phyloP scores from a whole-genome alignment of 2,113 vertebrate species.

The Plecturocebus donacophilus region DNA sequence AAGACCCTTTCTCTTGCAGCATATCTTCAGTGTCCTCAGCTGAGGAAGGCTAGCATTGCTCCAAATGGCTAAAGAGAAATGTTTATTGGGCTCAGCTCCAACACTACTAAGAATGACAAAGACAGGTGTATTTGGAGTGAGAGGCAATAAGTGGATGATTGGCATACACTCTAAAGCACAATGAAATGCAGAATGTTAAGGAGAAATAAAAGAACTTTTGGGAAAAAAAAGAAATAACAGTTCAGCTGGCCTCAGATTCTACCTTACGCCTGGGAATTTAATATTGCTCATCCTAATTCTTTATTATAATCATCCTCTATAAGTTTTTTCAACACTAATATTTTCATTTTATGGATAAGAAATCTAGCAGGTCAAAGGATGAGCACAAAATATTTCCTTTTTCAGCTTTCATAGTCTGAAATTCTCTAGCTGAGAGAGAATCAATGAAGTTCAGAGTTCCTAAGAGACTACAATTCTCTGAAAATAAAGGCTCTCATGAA shows the following conservation, averaged over 20 bases:
- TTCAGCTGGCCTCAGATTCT: background rate
- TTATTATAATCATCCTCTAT: background rate
- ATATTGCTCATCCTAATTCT: background rate
- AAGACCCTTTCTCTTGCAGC: background rate
- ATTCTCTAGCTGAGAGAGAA: background rate
- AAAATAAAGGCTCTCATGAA: constrained; percentile 52
- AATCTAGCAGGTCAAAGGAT: background rate
- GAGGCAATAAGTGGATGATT: background rate
- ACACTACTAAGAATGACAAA: background rate
- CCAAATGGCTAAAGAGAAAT: background rate
- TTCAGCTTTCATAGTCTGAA: background rate
- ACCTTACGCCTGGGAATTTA: constrained; percentile 11
- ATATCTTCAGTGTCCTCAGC: background rate
- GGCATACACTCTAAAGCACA: background rate
- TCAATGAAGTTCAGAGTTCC: background rate
- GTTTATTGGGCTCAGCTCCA: background rate
- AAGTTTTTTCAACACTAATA: background rate
- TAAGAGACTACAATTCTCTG: constrained; percentile 20
- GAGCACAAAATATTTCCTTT: background rate
- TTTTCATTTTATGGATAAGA: constrained; percentile 49
- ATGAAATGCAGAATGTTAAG: background rate
- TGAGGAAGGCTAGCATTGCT: background rate
- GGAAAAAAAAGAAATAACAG: constrained; percentile 6
- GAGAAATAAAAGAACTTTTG: background rate
- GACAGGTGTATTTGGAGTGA: background rate